These are phyloP conservation scores for Hippolais icterina DNA, from an alignment of 2,113 vertebrate genomes.

Conservation along the genomic window DNA sequence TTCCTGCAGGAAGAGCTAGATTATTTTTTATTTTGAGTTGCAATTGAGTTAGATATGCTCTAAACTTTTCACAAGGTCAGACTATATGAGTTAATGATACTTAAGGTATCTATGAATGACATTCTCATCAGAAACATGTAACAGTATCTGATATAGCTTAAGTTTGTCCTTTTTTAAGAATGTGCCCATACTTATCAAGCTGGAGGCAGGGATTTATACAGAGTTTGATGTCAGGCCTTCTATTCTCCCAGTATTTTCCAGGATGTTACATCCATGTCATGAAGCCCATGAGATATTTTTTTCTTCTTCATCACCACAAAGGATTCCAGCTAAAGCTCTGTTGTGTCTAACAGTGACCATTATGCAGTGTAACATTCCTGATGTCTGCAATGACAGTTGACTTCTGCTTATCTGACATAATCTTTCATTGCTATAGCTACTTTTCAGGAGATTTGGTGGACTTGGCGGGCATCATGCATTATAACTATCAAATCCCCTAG, in stretches of 20 bases:
- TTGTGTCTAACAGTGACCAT: not conserved
- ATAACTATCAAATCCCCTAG: not conserved
- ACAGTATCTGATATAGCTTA: not conserved
- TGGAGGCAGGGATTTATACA: not conserved
- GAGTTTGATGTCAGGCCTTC: not conserved
- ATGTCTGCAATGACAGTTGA: not conserved
- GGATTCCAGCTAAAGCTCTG: not conserved
- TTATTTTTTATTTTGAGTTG: not conserved
- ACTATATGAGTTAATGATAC: not conserved
- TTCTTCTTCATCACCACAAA: not conserved
- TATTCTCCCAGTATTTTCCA: not conserved
- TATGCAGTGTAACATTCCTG: not conserved
- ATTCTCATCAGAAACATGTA: not conserved
- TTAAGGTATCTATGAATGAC: not conserved
- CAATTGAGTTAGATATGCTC: not conserved
- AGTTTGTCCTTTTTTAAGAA: not conserved
- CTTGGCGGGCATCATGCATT: not conserved
- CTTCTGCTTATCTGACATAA: not conserved
- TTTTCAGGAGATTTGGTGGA: not conserved
- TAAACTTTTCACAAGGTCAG: not conserved
- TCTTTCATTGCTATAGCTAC: slow-evolving; percentile 17
- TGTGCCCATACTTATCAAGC: not conserved
- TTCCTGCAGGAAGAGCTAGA: not conserved
- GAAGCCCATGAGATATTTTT: not conserved
- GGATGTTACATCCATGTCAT: not conserved